Evolutionary conservation across 2,888 invertebrate genomes (phyloP).

Genomic region (Clistopyga incitator): DNA sequence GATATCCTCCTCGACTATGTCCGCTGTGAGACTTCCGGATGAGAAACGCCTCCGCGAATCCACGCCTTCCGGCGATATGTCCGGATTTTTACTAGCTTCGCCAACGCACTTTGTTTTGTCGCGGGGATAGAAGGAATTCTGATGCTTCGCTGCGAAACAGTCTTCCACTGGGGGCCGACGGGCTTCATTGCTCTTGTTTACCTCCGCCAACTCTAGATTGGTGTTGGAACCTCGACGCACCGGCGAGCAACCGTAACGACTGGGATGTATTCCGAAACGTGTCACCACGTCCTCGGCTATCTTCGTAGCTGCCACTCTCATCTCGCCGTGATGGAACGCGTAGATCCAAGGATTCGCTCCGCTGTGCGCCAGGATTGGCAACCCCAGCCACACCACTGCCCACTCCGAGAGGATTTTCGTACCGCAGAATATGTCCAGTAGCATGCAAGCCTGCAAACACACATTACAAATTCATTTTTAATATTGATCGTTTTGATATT

Average conservation of each 20-base stretch:
- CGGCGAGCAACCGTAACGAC: slow-evolving; percentile 80
- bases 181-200: slow-evolving; percentile 76
- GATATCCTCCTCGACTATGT: slow-evolving; percentile 79
- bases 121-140: slow-evolving; percentile 70
- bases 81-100: slow-evolving; percentile 74
- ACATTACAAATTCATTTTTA: neutral
- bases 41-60: slow-evolving; percentile 69
- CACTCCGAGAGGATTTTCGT: slow-evolving; percentile 85
- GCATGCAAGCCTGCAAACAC: slow-evolving; percentile 85
- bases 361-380: slow-evolving; percentile 87
- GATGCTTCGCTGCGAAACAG: slow-evolving; percentile 78
- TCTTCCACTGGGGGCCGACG: slow-evolving; percentile 78
- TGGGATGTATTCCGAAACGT: slow-evolving; percentile 81
- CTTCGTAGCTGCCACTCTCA: slow-evolving; percentile 86
- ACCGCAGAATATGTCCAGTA: slow-evolving; percentile 85
- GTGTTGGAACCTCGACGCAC: slow-evolving; percentile 78
- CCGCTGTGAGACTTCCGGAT: slow-evolving; percentile 61
- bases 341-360: slow-evolving; percentile 89
- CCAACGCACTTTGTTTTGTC: slow-evolving; percentile 72
- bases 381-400: slow-evolving; percentile 86
- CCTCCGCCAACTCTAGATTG: slow-evolving; percentile 79
- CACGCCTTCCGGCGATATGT: slow-evolving; percentile 78
- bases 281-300: slow-evolving; percentile 86
- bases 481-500: neutral
- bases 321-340: slow-evolving; percentile 87